These are phyloP conservation scores for Cephus nigrinus DNA, from an alignment of 2,888 invertebrate genomes.

Conservation along the genomic window DNA sequence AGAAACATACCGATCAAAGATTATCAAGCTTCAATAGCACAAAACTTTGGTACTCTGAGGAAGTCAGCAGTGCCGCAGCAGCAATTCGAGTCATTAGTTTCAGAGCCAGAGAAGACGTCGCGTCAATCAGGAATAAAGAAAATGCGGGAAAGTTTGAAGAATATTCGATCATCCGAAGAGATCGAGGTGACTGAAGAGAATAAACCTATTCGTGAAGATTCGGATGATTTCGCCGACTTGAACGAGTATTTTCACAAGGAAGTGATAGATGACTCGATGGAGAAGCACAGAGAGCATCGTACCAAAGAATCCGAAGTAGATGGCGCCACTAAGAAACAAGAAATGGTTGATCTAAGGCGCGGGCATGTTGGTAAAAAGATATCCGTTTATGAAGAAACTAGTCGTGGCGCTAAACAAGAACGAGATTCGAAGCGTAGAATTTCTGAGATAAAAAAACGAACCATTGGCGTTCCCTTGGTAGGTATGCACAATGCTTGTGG, in stretches of 20 bases:
- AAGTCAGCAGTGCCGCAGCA: slow-evolving; percentile 33
- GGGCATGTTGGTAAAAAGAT: slow-evolving; percentile 57
- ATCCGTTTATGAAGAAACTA: slow-evolving; percentile 55
- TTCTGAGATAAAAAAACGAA: slow-evolving; percentile 33
- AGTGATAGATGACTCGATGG: neutral
- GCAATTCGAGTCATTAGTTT: slow-evolving; percentile 44
- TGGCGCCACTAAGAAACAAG: neutral
- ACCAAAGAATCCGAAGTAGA: neutral
- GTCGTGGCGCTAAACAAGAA: slow-evolving; percentile 24
- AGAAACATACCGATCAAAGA: slow-evolving; percentile 54
- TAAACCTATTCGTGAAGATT: neutral
- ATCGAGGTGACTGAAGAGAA: neutral
- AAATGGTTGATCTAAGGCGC: slow-evolving; percentile 31
- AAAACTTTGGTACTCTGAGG: slow-evolving; percentile 48
- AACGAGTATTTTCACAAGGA: slow-evolving; percentile 1
- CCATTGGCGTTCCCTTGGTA: slow-evolving; percentile 58
- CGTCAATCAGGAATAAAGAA: slow-evolving; percentile 5
- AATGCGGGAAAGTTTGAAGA: neutral
- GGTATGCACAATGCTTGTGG: slow-evolving; percentile 61
- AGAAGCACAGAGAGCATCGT: neutral
- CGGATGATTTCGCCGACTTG: neutral
- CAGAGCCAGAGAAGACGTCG: slow-evolving; percentile 31
- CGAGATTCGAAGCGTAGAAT: slow-evolving; percentile 11
- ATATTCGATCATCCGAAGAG: neutral
- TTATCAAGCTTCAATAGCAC: slow-evolving; percentile 48